Conservation (phyloP, 1,140 invertebrate species). For the Gryon sp. region DNA sequence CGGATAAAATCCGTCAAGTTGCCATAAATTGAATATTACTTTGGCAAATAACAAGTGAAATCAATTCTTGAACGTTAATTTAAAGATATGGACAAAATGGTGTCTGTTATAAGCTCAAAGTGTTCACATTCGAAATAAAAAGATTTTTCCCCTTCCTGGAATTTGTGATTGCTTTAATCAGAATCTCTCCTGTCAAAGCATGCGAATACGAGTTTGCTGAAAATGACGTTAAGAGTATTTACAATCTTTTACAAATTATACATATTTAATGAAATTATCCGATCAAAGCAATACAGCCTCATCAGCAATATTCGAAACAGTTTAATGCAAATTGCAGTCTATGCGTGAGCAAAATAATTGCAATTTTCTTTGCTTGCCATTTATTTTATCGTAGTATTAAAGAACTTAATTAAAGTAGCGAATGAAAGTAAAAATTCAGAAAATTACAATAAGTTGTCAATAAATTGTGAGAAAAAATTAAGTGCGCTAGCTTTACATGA, state of each 20-base stretch:
- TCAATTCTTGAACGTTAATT: slow-evolving; percentile 7
- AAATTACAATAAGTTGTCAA: no score
- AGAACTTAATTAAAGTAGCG: no score
- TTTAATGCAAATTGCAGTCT: no score
- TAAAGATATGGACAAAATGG: slow-evolving; percentile 26
- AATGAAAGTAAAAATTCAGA: no score
- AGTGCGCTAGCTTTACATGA: no score
- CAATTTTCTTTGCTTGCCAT: no score
- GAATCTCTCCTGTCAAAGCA: background rate
- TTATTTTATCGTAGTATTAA: no score
- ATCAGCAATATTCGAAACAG: no score
- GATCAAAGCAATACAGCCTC: background rate
- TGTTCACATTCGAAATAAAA: slow-evolving; percentile 7
- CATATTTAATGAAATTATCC: background rate
- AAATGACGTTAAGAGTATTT: background rate
- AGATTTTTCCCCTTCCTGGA: background rate
- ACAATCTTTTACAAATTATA: background rate
- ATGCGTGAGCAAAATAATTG: no score
- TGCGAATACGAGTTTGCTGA: background rate
- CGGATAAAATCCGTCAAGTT: slow-evolving; percentile 13
- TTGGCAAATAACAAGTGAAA: background rate
- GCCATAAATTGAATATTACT: slow-evolving; percentile 7
- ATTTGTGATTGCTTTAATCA: slow-evolving; percentile 4
- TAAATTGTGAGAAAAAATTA: no score
- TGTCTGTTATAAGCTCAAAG: slow-evolving; percentile 12